Conservation (phyloP, 2,888 invertebrate species). For the Erynnis tages region DNA sequence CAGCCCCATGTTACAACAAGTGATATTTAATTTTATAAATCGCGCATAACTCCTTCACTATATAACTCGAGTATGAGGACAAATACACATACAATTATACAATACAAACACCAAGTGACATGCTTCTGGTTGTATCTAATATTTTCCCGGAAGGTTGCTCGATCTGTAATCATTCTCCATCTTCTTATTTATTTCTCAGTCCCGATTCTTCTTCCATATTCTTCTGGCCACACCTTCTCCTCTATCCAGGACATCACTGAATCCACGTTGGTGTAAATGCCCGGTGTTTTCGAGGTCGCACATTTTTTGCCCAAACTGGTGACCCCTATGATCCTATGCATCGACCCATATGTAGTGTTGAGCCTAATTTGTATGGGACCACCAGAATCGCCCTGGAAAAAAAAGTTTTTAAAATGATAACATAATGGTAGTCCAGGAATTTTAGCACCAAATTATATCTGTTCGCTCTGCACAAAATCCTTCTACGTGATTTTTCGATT, state of each 20-base stretch:
- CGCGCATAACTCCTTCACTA: too few species aligned
- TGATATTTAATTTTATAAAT: too few species aligned
- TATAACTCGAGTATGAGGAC: too few species aligned
- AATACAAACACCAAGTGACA: too few species aligned
- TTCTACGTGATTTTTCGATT: too few species aligned
- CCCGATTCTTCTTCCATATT: background rate
- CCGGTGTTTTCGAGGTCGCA: background rate
- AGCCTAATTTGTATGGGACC: conserved; percentile 9
- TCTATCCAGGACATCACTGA: conserved; percentile 2
- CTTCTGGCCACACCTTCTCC: conserved; percentile 3
- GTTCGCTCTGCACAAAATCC: too few species aligned
- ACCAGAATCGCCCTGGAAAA: conserved; percentile 17
- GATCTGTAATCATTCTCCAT: too few species aligned
- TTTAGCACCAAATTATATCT: background rate
- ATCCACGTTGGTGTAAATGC: background rate
- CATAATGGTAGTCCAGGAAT: background rate
- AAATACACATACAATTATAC: too few species aligned
- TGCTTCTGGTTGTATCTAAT: too few species aligned
- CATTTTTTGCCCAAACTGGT: background rate
- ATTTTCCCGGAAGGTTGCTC: too few species aligned
- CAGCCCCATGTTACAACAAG: too few species aligned
- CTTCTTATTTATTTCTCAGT: too few species aligned
- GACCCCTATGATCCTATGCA: background rate
- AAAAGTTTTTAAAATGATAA: background rate
- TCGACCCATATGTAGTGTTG: background rate